Evolutionary conservation across 2,797 vertebrate species (phyloP).

Genomic region (Tiaroga cobitis): DNA sequence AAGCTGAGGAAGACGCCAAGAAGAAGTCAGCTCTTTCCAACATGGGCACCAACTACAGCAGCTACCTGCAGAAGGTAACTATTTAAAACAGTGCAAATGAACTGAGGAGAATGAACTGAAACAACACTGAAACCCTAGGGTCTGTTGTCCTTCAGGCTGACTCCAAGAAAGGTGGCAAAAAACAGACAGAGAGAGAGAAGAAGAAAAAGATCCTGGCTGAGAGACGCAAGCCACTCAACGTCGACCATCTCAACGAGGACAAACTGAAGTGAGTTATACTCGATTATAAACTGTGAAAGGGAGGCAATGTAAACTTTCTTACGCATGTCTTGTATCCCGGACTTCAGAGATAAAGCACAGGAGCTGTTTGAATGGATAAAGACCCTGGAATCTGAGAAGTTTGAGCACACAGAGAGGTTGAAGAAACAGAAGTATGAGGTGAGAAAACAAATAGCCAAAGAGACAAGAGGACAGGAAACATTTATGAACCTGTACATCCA

Average conservation of each 20-base stretch:
- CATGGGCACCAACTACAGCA: constrained; percentile 94
- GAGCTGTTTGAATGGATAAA: constrained; percentile 90
- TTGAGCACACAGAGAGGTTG: constrained; percentile 89
- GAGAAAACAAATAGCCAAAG: constrained; percentile 61
- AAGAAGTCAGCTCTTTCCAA: constrained; percentile 94
- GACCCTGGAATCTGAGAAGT: constrained; percentile 91
- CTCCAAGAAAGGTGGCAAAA: constrained; percentile 84
- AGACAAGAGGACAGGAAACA: not conserved
- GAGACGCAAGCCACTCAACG: constrained; percentile 87
- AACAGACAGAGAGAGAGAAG: constrained; percentile 68
- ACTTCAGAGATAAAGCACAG: constrained; percentile 90
- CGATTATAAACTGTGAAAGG: no score
- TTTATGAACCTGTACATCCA: not conserved
- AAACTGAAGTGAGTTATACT: constrained; percentile 84
- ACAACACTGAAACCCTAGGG: not conserved
- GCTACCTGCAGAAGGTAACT: constrained; percentile 91
- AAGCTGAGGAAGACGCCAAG: constrained; percentile 91
- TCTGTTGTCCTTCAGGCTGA: constrained; percentile 80
- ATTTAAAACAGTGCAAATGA: not conserved
- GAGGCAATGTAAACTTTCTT: not conserved
- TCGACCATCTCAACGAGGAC: constrained; percentile 88
- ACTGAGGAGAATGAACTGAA: not conserved
- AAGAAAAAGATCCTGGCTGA: constrained; percentile 97
- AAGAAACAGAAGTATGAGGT: constrained; percentile 98
- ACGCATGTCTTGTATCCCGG: constrained; percentile 4